Percentiles rank a stretch among this genome's conserved stretches.
phyloP scores from a whole-genome alignment of 37 sponge, comb jelly and placozoan species.

The Amphimedon queenslandica region DNA sequence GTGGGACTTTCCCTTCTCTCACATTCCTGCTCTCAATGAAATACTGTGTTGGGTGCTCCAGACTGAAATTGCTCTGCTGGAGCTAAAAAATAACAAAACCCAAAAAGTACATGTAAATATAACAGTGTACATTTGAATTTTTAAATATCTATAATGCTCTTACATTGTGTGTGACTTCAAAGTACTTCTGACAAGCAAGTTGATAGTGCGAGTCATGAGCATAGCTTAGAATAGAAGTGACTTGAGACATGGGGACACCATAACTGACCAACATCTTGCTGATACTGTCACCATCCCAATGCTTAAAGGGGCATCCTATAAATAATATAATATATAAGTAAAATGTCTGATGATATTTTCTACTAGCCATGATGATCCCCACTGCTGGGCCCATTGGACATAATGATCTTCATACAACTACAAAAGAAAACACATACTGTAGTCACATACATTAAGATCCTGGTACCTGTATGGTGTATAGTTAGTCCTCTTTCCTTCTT shows the following conservation, averaged over 20 bases:
- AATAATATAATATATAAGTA: no score
- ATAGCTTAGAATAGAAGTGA: slow-evolving; percentile 42
- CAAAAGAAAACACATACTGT: not conserved
- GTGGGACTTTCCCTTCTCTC: no score
- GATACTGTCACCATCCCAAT: slow-evolving; percentile 70
- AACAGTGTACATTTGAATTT: not conserved
- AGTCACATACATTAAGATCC: not conserved
- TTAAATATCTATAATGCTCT: no score
- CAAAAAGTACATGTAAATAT: not conserved
- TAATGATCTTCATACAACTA: slow-evolving; percentile 94
- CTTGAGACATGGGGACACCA: slow-evolving; percentile 39
- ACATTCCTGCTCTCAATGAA: slow-evolving; percentile 67
- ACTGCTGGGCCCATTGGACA: slow-evolving; percentile 69
- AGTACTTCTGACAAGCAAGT: slow-evolving; percentile 91
- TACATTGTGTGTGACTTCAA: slow-evolving; percentile 55
- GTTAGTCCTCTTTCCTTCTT: slow-evolving; percentile 91
- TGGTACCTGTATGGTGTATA: slow-evolving; percentile 77
- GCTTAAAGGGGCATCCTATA: slow-evolving; percentile 92
- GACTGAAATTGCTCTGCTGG: slow-evolving; percentile 19
- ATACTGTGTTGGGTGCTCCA: slow-evolving; percentile 90
- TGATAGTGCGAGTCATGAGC: slow-evolving; percentile 80
- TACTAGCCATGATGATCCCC: slow-evolving; percentile 87
- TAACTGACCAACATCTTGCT: slow-evolving; percentile 42
- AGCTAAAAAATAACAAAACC: not conserved
- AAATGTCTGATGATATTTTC: no score